phyloP scores from a whole-genome alignment of 1,140 invertebrate genomes.

The Caenorhabditis briggsae region DNA sequence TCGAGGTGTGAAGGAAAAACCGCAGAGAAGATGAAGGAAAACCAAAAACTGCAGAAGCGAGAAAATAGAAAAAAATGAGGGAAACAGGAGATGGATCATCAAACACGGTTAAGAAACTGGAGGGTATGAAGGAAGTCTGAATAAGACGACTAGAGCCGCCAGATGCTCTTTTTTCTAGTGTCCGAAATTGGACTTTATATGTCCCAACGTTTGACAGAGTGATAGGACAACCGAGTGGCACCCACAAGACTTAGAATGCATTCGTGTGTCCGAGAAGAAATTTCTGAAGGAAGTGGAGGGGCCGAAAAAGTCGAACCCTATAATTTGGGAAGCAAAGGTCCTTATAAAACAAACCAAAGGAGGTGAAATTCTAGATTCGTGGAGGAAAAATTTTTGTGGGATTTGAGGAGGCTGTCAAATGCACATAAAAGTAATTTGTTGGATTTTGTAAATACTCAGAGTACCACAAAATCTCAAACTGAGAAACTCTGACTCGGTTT shows the following conservation, averaged over 20 bases:
- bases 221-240: not conserved
- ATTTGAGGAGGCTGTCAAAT: too few species aligned
- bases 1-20: conserved; percentile 25
- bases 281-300: too few species aligned
- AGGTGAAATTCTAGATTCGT: conserved; percentile 10
- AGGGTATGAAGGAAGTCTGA: not conserved
- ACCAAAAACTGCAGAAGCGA: not conserved
- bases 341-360: not conserved
- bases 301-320: not conserved
- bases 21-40: not conserved
- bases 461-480: too few species aligned
- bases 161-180: not conserved
- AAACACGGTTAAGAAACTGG: conserved; percentile 16
- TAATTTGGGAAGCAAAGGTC: not conserved
- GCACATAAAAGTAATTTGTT: too few species aligned
- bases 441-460: too few species aligned
- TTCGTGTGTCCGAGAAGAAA: too few species aligned
- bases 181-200: conserved; percentile 21
- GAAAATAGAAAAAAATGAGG: conserved; percentile 28
- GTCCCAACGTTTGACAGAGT: not conserved
- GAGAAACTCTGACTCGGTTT: too few species aligned
- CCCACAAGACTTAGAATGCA: too few species aligned
- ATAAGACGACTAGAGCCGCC: not conserved
- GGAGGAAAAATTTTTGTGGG: not conserved
- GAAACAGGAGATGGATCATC: conserved; percentile 52